phyloP scores from a whole-genome alignment of 2,113 vertebrate genomes.

The Amphiprion ocellaris region DNA sequence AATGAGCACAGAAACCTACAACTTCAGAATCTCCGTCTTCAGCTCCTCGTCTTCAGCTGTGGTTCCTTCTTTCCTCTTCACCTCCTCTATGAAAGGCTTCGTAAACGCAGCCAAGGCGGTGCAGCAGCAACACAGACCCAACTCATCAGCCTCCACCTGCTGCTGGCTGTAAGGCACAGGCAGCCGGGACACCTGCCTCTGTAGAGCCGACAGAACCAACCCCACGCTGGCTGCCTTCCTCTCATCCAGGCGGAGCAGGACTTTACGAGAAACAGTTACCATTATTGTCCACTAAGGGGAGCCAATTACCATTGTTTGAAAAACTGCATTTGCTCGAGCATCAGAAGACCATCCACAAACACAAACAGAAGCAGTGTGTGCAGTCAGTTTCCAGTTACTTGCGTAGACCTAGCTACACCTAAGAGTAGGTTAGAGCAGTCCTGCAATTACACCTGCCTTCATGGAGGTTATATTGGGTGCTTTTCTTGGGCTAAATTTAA shows the following conservation, averaged over 20 bases:
- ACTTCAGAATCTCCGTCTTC: slow-evolving; percentile 90
- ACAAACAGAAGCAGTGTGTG: too few relatives aligned
- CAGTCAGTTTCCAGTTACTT: too few relatives aligned
- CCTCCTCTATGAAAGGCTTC: slow-evolving; percentile 89
- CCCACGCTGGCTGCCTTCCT: slow-evolving; percentile 88
- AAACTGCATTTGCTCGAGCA: too few relatives aligned
- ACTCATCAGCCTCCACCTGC: slow-evolving; percentile 88
- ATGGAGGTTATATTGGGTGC: too few relatives aligned
- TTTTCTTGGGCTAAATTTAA: too few relatives aligned
- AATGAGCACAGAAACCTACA: slow-evolving; percentile 84
- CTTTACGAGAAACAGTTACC: slow-evolving; percentile 72
- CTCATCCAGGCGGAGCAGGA: slow-evolving; percentile 87
- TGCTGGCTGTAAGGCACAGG: slow-evolving; percentile 92
- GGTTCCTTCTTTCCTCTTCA: slow-evolving; percentile 72
- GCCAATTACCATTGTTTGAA: slow-evolving; percentile 18
- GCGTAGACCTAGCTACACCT: too few relatives aligned
- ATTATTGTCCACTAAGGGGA: slow-evolving; percentile 65
- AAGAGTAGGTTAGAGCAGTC: too few relatives aligned
- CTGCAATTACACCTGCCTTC: too few relatives aligned
- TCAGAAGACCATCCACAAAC: too few relatives aligned
- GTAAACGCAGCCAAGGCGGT: slow-evolving; percentile 85
- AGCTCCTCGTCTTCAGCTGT: slow-evolving; percentile 77
- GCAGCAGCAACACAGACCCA: slow-evolving; percentile 89
- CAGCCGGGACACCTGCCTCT: slow-evolving; percentile 88
- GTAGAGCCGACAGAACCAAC: slow-evolving; percentile 87